Evolutionary conservation across 2,888 invertebrate species (phyloP).

Genomic region (Chrysodeixis includens): DNA sequence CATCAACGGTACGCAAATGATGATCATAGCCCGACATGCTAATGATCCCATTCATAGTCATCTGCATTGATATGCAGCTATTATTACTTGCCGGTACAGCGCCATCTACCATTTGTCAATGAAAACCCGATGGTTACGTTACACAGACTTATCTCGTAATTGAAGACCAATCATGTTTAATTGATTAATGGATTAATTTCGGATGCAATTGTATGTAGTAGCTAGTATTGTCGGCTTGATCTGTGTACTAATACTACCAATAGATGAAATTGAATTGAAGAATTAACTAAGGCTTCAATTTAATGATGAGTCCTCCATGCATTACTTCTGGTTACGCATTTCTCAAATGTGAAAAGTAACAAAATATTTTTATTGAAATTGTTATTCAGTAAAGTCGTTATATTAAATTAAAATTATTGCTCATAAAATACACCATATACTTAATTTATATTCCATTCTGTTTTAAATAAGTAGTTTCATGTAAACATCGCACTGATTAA

Average conservation of each 20-base stretch:
- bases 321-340: too few relatives aligned
- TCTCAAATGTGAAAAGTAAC: too few relatives aligned
- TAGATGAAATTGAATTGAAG: too few relatives aligned
- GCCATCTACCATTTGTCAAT: constrained; percentile 64
- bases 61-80: constrained; percentile 81
- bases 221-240: not conserved
- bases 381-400: too few relatives aligned
- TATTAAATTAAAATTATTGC: not conserved
- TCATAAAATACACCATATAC: not conserved
- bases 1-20: constrained; percentile 69
- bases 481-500: not conserved
- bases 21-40: constrained; percentile 72
- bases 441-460: not conserved
- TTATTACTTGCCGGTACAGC: constrained; percentile 72
- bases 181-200: constrained; percentile 37
- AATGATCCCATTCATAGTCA: constrained; percentile 86
- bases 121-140: constrained; percentile 58
- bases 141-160: constrained; percentile 64
- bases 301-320: too few relatives aligned
- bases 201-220: not conserved
- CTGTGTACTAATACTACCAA: too few relatives aligned
- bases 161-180: constrained; percentile 53
- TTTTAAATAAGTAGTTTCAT: not conserved
- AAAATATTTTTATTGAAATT: too few relatives aligned
- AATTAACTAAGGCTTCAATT: too few relatives aligned